Evolutionary conservation across 2,888 invertebrate genomes (phyloP), one percentile per base, ranked within the genome.

Genomic region (Oscheius sp.): DNA sequence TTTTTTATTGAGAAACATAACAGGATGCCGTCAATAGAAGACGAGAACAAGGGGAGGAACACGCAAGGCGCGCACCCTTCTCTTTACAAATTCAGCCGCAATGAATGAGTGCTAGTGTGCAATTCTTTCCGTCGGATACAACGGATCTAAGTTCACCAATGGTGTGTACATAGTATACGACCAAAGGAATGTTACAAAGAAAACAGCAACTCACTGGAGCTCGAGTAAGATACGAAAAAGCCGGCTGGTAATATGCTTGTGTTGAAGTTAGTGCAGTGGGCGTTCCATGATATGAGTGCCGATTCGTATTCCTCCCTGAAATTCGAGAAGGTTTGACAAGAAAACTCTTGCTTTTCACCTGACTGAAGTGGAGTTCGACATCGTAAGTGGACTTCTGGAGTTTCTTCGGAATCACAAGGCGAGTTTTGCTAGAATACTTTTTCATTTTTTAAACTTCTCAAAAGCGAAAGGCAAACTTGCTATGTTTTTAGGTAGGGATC

Each of bases 201-300:
- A 41, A 41, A 20, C 4, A n/a, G 32, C 32, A 54, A 59, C 59
- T 26, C 2, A 59, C 59, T 28, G 59, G 59, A 5, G 59, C 44
- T 30, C 44, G n/a, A 30, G 59, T 26, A 17, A 59, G 59, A 44
- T 44, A 41, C 20, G 26, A 28, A 28, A 59, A 59, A 24, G 26
- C 44, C 14, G 59, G 59, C n/a, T 59, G 41, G 59, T 44, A 41
- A 41, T 28, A 59, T 26, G 44, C 44, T 41, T 59, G 59, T n/a
- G 24, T 44, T 28, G 59, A 44, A 20, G n/a, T 20, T 41, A 59
- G 20, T 28, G 59, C 59, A 2, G 59, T 41, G 26, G 62, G 32
- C 22, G 49, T 33, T 28, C 62, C 62, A 62, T 62, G 62, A 32
- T 62, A 62, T 36, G 62, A 62, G 36, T 62, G 62, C 17, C 62